Evolutionary conservation across 2,113 vertebrate species (phyloP), one percentile per base, ranked within the genome.

Genomic region (Pyxicephalus adspersus): DNA sequence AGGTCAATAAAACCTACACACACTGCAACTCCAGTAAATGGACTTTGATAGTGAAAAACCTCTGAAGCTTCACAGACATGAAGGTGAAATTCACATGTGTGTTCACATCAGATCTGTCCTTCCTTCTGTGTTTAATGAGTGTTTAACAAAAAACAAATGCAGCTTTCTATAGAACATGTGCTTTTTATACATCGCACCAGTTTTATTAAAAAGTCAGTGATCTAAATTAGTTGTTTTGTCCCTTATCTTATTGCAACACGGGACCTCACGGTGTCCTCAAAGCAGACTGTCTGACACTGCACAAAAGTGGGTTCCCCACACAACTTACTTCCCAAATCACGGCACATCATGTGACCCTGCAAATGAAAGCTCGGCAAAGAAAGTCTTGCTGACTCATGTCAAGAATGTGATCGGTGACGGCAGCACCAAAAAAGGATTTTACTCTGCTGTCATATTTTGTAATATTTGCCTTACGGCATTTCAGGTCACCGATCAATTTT

Each of bases 281-380:
- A 38, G 54, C 58, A 23, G 22, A 61, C 8, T 25, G 15, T 61
- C 58, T 61, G 22, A 25, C 58, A 73, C 29, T 38, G 51, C 54
- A 52, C 25, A 38, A 54, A 73, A 31, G 28, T 58, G 54, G 54
- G 54, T 38, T 34, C 71, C 71, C 71, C 29, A 58, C 54, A 58
- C 31, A 58, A 58, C 5, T 25, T 31, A 74, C 71, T 74, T 74
- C 54, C 71, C 58, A 74, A 74, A 74, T 74, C 71, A 23, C 55
- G 29, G 4, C 57, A 38, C 16, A 74, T 60, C 71, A 74, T 74
- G n/a, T 74, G 71, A 74, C 26, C 52, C 52, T 16, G 22, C 51
- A 72, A 38, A 38, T 34, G 71, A 74, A 74, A 74, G 22, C 20
- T 74, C 71, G 17, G 71, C 71, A 38, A 58, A 38, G 26, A 22